A percentile compares a stretch with the other conserved stretches of the same genome.
Evolutionary conservation across 2,797 vertebrate genomes (phyloP).

Genomic region (Mormyrus proboscirostris): DNA sequence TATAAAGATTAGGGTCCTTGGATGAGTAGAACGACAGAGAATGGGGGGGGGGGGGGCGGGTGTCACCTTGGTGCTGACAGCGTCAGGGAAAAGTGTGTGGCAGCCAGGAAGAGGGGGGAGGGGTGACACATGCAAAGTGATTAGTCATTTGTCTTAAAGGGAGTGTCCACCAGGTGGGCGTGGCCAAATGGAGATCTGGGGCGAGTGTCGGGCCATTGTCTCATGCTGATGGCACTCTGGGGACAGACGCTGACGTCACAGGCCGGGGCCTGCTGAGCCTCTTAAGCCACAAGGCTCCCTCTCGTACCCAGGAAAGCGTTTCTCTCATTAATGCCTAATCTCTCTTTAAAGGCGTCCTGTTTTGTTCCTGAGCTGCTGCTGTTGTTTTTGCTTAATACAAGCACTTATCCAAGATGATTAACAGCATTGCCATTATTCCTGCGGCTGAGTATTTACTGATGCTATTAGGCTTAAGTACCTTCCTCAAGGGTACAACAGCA

Average conservation of each 20-base stretch:
- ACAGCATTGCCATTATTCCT: background rate
- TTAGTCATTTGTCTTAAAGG: background rate
- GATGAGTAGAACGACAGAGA: background rate
- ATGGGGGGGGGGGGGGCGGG: background rate
- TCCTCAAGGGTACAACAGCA: background rate
- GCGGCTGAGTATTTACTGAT: slow-evolving; percentile 2
- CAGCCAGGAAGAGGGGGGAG: background rate
- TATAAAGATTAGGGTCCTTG: background rate
- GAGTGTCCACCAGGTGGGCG: background rate
- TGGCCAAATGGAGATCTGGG: background rate
- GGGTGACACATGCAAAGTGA: background rate
- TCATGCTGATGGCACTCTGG: background rate
- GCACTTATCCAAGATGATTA: slow-evolving; percentile 8
- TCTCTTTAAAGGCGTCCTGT: background rate
- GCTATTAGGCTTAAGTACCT: background rate
- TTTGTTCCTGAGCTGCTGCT: background rate
- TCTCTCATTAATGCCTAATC: background rate
- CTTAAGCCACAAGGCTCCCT: background rate
- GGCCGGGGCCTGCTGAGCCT: background rate
- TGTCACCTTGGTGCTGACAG: slow-evolving; percentile 9
- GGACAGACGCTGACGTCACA: background rate
- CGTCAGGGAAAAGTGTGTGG: background rate
- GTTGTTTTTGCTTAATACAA: slow-evolving; percentile 5
- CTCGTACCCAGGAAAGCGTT: background rate
- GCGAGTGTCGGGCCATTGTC: background rate